Evolutionary conservation across 1,140 invertebrate genomes (phyloP).

Genomic region (Gryllus bimaculatus): DNA sequence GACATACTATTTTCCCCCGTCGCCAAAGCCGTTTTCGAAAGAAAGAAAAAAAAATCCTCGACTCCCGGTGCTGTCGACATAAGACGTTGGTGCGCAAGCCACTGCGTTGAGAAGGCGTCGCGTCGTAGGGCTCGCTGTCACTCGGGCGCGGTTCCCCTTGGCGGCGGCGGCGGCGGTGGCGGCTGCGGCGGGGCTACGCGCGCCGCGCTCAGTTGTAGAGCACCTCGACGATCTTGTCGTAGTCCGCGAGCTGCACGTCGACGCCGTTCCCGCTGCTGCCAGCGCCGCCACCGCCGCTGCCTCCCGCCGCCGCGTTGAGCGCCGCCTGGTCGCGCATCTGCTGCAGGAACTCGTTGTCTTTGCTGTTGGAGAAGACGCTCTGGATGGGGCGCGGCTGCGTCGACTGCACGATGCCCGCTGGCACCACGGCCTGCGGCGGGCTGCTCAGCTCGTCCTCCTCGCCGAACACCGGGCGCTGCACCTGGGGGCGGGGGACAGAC

Average conservation of each 20-base stretch:
- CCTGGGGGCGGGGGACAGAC: not conserved
- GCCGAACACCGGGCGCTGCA: constrained; percentile 21
- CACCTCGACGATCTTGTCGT: not conserved
- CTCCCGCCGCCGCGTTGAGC: constrained; percentile 16
- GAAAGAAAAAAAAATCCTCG: too few species aligned
- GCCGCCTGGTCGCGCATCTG: constrained; percentile 26
- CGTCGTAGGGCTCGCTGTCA: too few species aligned
- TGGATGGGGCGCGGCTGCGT: constrained; percentile 25
- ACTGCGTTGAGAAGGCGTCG: too few species aligned
- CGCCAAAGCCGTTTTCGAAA: too few species aligned
- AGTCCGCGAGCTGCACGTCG: not conserved
- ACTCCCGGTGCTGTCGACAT: too few species aligned
- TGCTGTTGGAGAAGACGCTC: constrained; percentile 28
- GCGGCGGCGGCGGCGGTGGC: too few species aligned
- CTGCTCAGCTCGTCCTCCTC: not conserved
- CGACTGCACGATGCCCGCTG: constrained; percentile 30
- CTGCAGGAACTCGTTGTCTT: constrained; percentile 27
- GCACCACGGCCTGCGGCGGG: constrained; percentile 24
- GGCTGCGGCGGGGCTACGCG: not conserved
- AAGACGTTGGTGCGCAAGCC: too few species aligned
- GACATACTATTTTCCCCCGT: too few species aligned
- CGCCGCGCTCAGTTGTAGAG: not conserved
- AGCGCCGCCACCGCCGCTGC: too few species aligned
- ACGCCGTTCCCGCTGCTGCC: too few species aligned
- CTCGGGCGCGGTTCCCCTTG: too few species aligned